These are phyloP conservation scores for Sinohyriopsis cumingii DNA, from an alignment of 2,888 invertebrate genomes.

Conservation along the genomic window DNA sequence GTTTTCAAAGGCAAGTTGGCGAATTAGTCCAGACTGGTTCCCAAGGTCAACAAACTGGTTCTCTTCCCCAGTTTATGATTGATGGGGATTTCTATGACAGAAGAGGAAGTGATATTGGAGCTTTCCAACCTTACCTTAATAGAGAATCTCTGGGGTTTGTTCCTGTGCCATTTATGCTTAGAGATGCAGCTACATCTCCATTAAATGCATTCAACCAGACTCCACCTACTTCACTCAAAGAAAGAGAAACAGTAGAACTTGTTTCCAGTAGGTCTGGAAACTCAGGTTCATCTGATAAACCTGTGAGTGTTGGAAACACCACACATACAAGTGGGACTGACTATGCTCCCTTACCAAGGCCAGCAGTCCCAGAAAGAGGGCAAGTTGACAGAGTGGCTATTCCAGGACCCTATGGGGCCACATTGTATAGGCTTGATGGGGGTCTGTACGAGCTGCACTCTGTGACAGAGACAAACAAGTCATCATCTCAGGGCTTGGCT, in stretches of 20 bases:
- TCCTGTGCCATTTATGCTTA: slow-evolving; percentile 22
- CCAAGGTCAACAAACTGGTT: too few relatives aligned
- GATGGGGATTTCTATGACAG: not conserved
- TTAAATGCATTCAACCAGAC: not conserved
- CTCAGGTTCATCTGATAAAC: slow-evolving; percentile 2
- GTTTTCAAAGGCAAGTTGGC: too few relatives aligned
- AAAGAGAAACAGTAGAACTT: not conserved
- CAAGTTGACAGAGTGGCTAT: too few relatives aligned
- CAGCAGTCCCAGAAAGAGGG: slow-evolving; percentile 7
- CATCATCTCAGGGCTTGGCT: too few relatives aligned
- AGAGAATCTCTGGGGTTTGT: slow-evolving; percentile 38
- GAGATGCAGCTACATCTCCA: slow-evolving; percentile 5
- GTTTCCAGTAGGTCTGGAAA: slow-evolving; percentile 22
- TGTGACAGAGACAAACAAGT: too few relatives aligned
- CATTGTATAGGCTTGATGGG: too few relatives aligned
- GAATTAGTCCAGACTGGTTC: too few relatives aligned
- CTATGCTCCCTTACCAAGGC: slow-evolving; percentile 30
- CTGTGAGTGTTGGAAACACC: slow-evolving; percentile 1
- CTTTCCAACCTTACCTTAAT: slow-evolving; percentile 43
- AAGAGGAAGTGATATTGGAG: slow-evolving; percentile 40
- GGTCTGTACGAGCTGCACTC: too few relatives aligned
- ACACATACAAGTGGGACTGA: slow-evolving; percentile 35
- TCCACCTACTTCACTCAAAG: too few relatives aligned
- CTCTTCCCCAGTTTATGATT: too few relatives aligned
- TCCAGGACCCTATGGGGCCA: too few relatives aligned